phyloP scores from a whole-genome alignment of 2,797 vertebrate genomes.

The Geotrypetes seraphini region DNA sequence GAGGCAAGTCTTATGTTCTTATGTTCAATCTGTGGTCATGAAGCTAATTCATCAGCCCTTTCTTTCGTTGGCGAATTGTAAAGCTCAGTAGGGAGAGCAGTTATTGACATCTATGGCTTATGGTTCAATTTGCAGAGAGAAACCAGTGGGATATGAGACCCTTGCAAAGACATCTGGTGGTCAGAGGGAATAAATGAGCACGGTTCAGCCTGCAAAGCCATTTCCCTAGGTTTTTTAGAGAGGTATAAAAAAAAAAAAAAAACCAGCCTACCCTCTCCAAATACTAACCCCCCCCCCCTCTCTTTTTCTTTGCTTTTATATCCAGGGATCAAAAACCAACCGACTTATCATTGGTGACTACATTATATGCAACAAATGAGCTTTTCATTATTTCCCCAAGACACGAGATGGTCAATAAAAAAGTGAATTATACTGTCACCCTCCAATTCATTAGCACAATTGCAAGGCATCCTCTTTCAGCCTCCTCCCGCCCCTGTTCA shows the following conservation, averaged over 20 bases:
- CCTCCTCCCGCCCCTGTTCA: too few relatives aligned
- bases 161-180: background rate
- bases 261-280: constrained; percentile 7
- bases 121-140: constrained; percentile 17
- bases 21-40: constrained; percentile 9
- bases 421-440: constrained; percentile 13
- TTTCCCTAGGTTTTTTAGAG: background rate
- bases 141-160: constrained; percentile 20
- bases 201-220: background rate
- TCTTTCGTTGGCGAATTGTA: constrained; percentile 18
- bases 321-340: constrained; percentile 16
- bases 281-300: constrained; percentile 6
- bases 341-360: constrained; percentile 3
- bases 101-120: too few relatives aligned
- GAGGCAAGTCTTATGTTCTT: too few relatives aligned
- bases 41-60: constrained; percentile 6
- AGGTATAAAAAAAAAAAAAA: too few relatives aligned
- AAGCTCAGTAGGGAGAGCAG: constrained; percentile 17
- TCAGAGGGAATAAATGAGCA: background rate
- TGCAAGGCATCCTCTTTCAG: constrained; percentile 31
- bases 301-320: too few relatives aligned
- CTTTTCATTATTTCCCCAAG: constrained; percentile 16
- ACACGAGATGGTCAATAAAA: constrained; percentile 15
- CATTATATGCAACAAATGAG: constrained; percentile 9
- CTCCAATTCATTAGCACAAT: constrained; percentile 8